phyloP scores from a whole-genome alignment of 2,888 invertebrate genomes.

The Hipparchia sbordonii region DNA sequence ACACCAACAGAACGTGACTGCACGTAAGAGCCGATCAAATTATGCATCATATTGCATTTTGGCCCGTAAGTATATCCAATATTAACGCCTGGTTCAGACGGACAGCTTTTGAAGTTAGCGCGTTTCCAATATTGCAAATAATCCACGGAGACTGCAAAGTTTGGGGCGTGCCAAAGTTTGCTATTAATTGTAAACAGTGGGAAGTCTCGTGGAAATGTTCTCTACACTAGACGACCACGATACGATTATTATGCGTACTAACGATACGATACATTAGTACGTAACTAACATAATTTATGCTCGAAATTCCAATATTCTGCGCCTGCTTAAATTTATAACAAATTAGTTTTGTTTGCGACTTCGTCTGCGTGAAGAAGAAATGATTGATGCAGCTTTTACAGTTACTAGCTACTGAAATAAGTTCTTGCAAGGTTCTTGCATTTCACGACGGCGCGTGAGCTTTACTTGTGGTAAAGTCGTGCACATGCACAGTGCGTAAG shows the following conservation, averaged over 20 bases:
- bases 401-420: too few species aligned
- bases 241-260: not conserved
- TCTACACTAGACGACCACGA: not conserved
- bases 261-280: too few species aligned
- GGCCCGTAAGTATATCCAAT: slow-evolving; percentile 3
- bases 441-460: too few species aligned
- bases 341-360: too few species aligned
- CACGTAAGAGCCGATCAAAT: not conserved
- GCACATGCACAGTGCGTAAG: too few species aligned
- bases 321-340: too few species aligned
- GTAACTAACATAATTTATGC: too few species aligned
- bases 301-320: too few species aligned
- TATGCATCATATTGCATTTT: not conserved
- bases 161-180: slow-evolving; percentile 37
- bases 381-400: too few species aligned
- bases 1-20: not conserved
- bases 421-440: too few species aligned
- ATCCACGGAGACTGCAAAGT: slow-evolving; percentile 27
- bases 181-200: slow-evolving; percentile 39
- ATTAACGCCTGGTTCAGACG: slow-evolving; percentile 15
- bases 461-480: too few species aligned
- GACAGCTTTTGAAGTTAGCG: slow-evolving; percentile 19
- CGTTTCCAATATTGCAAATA: slow-evolving; percentile 30
- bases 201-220: not conserved
- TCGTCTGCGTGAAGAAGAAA: too few species aligned